Evolutionary conservation across 2,797 vertebrate genomes (phyloP), one percentile per base, ranked within the genome.

Genomic region (Sebastes matsubarae): DNA sequence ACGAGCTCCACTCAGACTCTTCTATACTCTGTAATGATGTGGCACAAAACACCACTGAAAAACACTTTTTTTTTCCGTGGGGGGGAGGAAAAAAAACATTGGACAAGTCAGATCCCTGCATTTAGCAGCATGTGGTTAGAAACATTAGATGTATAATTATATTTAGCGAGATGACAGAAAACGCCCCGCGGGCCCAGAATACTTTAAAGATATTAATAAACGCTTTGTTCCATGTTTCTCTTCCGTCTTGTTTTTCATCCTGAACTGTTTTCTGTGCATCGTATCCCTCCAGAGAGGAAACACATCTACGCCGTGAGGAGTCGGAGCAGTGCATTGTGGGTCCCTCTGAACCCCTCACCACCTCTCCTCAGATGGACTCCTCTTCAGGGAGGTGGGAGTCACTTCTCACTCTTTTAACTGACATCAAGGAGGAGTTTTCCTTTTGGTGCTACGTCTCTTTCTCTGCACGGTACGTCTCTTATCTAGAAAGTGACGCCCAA

Each of bases 111-210:
- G 63, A 66, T 72, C 7, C 24, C 75, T 75, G 64, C 58, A 78
- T 85, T 82, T 75, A 68, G 83, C 83, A 61, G 64, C 60, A 32
- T 65, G 58, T 1, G 57, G 75, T 76, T 55, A 60, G 75, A 54
- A 81, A 70, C 64, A 36, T 74, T 65, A 67, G 27, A 71, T 61
- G 69, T 88, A 32, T 70, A 79, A 77, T 86, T 86, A 83, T 73
- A 73, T 75, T 42, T 60, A 68, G 71, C 54, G 22, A 34, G 68
- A 34, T 30, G n/a, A 68, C 72, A 79, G 46, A 36, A 68, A 68
- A 63, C 18, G 42, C 32, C 29, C 50, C 4, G 6, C 16, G 5
- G 73, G 18, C 52, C 13, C 30, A 58, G 24, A 54, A 52, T 29
- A n/a, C 38, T 29, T 32, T 22, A 25, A 60, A 1, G 36, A 46